A percentile compares a stretch with the other conserved stretches of the same genome.
Conservation (phyloP, 2,888 invertebrate species). For the Hemaris fuciformis region DNA sequence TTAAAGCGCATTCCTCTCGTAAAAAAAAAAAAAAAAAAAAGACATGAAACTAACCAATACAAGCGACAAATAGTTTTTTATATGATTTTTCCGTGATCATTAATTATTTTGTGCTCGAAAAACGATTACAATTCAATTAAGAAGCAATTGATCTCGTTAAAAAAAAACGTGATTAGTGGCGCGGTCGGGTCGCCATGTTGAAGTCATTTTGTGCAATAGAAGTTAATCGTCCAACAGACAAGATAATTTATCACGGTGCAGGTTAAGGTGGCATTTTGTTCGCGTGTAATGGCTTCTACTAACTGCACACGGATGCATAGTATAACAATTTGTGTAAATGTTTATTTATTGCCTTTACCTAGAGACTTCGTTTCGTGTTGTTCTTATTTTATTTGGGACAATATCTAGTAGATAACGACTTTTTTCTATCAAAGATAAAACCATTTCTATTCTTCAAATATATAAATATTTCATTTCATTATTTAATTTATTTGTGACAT, state of each 20-base stretch:
- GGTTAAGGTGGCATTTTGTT: neutral
- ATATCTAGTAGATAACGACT: too few species aligned
- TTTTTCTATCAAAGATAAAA: too few species aligned
- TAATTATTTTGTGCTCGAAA: constrained; percentile 31
- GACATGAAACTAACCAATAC: neutral
- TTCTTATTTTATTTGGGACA: too few species aligned
- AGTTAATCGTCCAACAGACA: constrained; percentile 15
- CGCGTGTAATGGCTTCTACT: neutral
- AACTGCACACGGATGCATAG: neutral
- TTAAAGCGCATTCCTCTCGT: too few species aligned
- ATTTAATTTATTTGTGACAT: too few species aligned
- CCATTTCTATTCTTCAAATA: too few species aligned
- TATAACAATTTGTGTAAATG: neutral
- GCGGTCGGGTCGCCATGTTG: neutral
- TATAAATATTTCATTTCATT: too few species aligned
- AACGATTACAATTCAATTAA: constrained; percentile 58
- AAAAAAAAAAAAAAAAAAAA: neutral
- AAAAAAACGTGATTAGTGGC: neutral
- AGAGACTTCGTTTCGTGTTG: too few species aligned
- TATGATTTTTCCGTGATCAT: constrained; percentile 45
- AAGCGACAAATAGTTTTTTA: neutral
- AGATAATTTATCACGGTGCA: neutral
- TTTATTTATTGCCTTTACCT: too few species aligned
- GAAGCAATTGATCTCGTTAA: constrained; percentile 47
- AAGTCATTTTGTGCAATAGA: constrained; percentile 14